A percentile compares a stretch with the other conserved stretches of the same genome.
Conservation (phyloP, 1,140 invertebrate genomes). For the Temnothorax nylanderi region DNA sequence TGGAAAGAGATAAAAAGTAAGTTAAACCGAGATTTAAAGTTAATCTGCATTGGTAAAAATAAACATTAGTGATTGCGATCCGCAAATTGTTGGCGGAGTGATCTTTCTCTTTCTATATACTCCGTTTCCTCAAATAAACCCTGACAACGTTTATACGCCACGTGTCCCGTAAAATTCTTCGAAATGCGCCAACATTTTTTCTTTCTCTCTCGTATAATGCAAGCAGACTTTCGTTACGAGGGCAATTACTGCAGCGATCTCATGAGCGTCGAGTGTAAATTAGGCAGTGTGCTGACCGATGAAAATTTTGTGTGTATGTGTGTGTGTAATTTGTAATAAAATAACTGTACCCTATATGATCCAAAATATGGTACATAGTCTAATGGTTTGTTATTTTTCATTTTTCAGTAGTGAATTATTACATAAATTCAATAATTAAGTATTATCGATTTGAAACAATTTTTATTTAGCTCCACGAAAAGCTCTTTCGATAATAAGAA, state of each 20-base stretch:
- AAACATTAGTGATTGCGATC: not conserved
- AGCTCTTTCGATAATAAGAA: not conserved
- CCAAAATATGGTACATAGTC: not conserved
- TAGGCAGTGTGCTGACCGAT: slow-evolving; percentile 14
- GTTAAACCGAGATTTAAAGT: too few relatives aligned
- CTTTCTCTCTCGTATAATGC: not conserved
- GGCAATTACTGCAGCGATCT: not conserved
- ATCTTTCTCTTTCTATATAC: not conserved
- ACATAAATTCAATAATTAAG: not conserved
- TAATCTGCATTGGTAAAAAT: too few relatives aligned
- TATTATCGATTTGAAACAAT: not conserved
- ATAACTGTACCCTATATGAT: not conserved
- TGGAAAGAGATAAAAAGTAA: too few relatives aligned
- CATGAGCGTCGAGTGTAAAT: not conserved
- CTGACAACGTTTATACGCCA: not conserved
- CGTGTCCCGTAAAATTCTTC: not conserved
- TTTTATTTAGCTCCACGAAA: not conserved
- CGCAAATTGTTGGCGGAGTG: not conserved
- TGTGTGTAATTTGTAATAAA: slow-evolving; percentile 18
- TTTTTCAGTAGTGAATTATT: not conserved
- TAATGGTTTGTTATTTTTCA: not conserved
- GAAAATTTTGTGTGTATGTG: not conserved
- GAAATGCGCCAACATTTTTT: not conserved
- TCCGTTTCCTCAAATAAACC: not conserved
- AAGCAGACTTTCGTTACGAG: not conserved